Conservation (phyloP, 2,797 vertebrate species). For the Sebastes nivosus region DNA sequence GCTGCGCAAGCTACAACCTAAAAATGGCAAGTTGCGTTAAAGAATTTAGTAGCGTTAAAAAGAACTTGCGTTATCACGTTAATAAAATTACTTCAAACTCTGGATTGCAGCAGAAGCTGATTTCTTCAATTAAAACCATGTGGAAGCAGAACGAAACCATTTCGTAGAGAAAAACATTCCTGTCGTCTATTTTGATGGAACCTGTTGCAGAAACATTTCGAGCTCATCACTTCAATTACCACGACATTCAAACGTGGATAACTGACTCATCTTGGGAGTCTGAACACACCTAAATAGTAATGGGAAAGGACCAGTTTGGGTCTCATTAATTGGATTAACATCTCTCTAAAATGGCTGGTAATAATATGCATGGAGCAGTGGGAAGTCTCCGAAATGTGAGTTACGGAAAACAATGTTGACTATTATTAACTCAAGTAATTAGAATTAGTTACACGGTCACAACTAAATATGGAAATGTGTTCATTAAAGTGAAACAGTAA, state of each 20-base stretch:
- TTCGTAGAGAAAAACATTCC: slow-evolving; percentile 4
- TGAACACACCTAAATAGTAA: slow-evolving; percentile 74
- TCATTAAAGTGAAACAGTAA: neutral
- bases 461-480: slow-evolving; percentile 20
- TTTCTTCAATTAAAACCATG: slow-evolving; percentile 12
- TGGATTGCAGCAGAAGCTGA: neutral
- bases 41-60: no score
- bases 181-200: slow-evolving; percentile 30
- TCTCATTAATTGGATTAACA: slow-evolving; percentile 84
- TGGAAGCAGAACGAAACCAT: slow-evolving; percentile 17
- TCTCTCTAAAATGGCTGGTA: slow-evolving; percentile 73
- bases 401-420: slow-evolving; percentile 15
- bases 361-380: slow-evolving; percentile 72
- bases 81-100: neutral
- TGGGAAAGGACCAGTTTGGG: slow-evolving; percentile 78
- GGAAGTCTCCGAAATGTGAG: slow-evolving; percentile 49
- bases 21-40: no score
- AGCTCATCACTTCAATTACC: slow-evolving; percentile 39
- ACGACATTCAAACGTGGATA: slow-evolving; percentile 76
- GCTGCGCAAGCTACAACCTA: no score
- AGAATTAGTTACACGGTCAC: slow-evolving; percentile 3
- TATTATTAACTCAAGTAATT: slow-evolving; percentile 7
- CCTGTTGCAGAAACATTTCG: slow-evolving; percentile 48
- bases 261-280: slow-evolving; percentile 72
- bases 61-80: no score